These are phyloP conservation scores for Apodemus agrarius DNA, from an alignment of 2,797 vertebrate genomes.

Conservation along the genomic window DNA sequence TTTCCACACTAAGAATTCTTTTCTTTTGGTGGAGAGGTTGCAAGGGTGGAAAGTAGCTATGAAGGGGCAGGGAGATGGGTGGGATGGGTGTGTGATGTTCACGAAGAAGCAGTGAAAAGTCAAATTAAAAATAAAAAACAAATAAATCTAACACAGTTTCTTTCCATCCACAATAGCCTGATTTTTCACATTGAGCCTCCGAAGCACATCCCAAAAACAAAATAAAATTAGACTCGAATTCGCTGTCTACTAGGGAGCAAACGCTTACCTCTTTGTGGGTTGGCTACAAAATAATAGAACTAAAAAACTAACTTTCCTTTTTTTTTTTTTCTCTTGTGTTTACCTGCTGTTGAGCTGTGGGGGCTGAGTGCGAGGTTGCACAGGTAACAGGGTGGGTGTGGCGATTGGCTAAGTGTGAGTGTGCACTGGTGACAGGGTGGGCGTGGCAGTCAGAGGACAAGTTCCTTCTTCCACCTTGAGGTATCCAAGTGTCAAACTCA, in stretches of 20 bases:
- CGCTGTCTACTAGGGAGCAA: conserved; percentile 14
- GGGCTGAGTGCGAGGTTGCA: not conserved
- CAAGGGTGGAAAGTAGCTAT: not conserved
- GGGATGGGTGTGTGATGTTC: not conserved
- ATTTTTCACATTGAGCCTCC: conserved; percentile 28
- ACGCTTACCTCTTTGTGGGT: not conserved
- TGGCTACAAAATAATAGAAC: not conserved
- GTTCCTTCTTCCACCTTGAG: not conserved
- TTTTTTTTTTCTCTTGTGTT: not conserved
- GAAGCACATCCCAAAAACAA: conserved; percentile 66
- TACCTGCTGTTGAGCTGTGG: not conserved
- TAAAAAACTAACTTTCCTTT: not conserved
- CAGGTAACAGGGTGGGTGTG: not conserved
- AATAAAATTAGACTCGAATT: conserved; percentile 55
- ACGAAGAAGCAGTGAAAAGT: not conserved
- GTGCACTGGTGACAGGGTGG: fast-evolving
- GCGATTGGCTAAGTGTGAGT: not conserved
- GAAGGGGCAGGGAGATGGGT: not conserved
- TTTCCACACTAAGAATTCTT: not conserved
- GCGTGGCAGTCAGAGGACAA: not conserved
- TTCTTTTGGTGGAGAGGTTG: not conserved
- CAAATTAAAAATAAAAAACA: not conserved
- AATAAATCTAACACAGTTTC: conserved; percentile 43
- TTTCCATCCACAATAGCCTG: conserved; percentile 24
- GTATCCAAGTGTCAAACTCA: not conserved